Percentiles rank a stretch among this genome's conserved stretches.
Evolutionary conservation across 2,113 vertebrate species (phyloP).

Genomic region (Coryphaenoides rupestris): DNA sequence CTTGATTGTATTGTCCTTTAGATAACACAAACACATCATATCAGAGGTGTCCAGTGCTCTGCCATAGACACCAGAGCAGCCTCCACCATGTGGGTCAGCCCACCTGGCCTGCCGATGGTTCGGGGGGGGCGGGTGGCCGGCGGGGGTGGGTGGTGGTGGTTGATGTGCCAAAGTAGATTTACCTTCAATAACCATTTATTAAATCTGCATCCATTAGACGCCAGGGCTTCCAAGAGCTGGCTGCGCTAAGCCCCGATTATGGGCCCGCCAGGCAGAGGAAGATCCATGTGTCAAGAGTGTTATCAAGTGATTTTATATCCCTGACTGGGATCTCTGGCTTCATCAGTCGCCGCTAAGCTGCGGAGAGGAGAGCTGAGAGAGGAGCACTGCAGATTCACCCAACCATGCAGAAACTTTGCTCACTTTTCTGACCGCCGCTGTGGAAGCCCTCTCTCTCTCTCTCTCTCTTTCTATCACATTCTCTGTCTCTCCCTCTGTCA

Average conservation of each 20-base stretch:
- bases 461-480: too few relatives aligned
- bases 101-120: too few relatives aligned
- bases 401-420: slow-evolving; percentile 26
- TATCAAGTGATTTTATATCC: slow-evolving; percentile 73
- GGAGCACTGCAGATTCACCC: slow-evolving; percentile 18
- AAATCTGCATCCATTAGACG: slow-evolving; percentile 94
- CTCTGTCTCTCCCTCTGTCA: too few relatives aligned
- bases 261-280: slow-evolving; percentile 73
- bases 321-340: slow-evolving; percentile 54
- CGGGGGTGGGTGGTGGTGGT: neutral
- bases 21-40: too few relatives aligned
- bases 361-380: slow-evolving; percentile 35
- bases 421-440: neutral
- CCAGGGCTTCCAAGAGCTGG: slow-evolving; percentile 77
- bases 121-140: too few relatives aligned
- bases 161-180: slow-evolving; percentile 91
- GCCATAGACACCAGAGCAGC: too few relatives aligned
- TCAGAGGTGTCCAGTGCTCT: too few relatives aligned
- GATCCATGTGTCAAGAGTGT: slow-evolving; percentile 67
- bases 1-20: too few relatives aligned
- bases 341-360: slow-evolving; percentile 54
- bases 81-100: too few relatives aligned
- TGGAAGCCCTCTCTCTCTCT: neutral
- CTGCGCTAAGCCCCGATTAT: slow-evolving; percentile 94
- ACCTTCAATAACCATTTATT: slow-evolving; percentile 98